Evolutionary conservation across 2,113 vertebrate genomes (phyloP), one percentile per base, ranked within the genome.

Genomic region (Cottus gobio): DNA sequence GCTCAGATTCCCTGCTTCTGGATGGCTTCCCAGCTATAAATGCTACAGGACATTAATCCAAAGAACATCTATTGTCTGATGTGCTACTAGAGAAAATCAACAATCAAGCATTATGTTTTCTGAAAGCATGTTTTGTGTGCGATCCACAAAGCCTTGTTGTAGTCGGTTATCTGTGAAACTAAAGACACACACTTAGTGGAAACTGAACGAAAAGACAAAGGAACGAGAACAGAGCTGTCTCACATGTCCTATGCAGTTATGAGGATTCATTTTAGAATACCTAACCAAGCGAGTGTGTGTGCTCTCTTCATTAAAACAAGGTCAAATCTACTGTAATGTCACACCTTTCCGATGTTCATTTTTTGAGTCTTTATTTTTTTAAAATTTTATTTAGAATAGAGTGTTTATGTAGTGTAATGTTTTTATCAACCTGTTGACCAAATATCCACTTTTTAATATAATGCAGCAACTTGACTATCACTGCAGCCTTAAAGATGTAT

Each of bases 121-220:
- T 97, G 94, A 97, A 96, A 96, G 93, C 92, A 88, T 87, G 93
- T 95, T 93, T 96, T 98, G 96, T 96, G 84, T 90, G 87, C 76
- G 92, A 28, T 85, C 92, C 93, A 98, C 96, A 98, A 96, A 96
- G 96, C 95, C 84, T 78, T 90, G 90, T 97, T 98, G 95, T 97
- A 92, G 91, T 95, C 80, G 85, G 94, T 93, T 92, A 94, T 95
- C 86, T 87, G 86, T 92, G 94, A 93, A 93, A 95, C 93, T 95
- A 97, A 96, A 95, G 95, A 92, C 93, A 87, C 84, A 94, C 92
- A 95, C 96, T 96, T 81, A 92, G 94, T 95, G 94, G 92, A 96
- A 93, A 95, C 87, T 93, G 95, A 96, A 96, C 93, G 91, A 92
- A 88, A 95, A 96, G 93, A 95, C 94, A 96, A 90, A 93, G 89